Base-by-base conservation (phyloP, 2,888 invertebrate genomes). In the Rhyacophila evoluta region DNA sequence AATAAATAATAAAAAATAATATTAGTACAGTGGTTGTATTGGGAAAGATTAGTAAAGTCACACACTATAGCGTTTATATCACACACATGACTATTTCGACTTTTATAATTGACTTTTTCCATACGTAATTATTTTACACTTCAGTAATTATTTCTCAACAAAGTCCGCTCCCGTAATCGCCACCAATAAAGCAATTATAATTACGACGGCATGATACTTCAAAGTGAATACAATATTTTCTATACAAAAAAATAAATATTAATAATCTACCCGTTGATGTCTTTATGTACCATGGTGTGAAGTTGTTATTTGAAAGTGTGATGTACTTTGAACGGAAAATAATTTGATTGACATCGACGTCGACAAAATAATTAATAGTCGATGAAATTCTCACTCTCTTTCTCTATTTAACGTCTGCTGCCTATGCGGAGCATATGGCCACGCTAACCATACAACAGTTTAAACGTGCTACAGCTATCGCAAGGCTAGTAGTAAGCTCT, bases 141-240 rank as follows among this genome's bases (percentile, higher is more conserved):
- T 10, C 10, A 55, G 8, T 55, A 55, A 55, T 55, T 55, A 55
- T 55, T 55, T 55, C 55, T 19, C 55, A 55, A 55, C 55, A 19
- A 25, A 41, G 19, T 55, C 55, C 55, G 55, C 19, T 55, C 55
- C 55, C 19, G 10, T 55, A 55, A 55, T 55, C 55, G 55, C 55
- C 55, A 55, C 55, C 55, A 55, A 55, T 55, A 25, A 55, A 55
- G 15, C 55, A 55, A 55, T 55, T 55, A 55, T 55, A 55, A 55
- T 19, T 55, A 19, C 15, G 55, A 55, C 55, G 19, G 55, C 55
- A 19, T 55, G 55, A 55, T 55, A 55, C 55, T 55, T 55, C 55
- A 55, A 55, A 55, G 25, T 55, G 55, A 55, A 55, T 55, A 55
- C n/a, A 25, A 55, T 55, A 55, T 55, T 55, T 55, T 55, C 55